Evolutionary conservation across 1,140 invertebrate species (phyloP), one percentile per base, ranked within the genome.

Genomic region (Oscheius sp.): DNA sequence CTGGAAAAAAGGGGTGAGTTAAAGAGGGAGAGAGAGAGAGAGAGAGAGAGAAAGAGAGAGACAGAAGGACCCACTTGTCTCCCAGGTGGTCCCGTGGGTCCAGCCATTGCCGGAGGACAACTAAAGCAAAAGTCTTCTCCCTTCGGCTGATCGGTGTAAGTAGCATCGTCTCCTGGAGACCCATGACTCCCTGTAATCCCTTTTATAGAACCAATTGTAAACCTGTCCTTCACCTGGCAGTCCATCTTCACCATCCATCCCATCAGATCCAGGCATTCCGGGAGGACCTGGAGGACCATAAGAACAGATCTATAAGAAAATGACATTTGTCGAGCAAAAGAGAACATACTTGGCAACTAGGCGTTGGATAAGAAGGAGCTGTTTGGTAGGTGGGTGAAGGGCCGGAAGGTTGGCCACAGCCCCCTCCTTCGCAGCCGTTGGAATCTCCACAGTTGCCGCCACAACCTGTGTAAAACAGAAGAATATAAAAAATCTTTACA

Each of bases 161-260:
- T n/a, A 18, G 45, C 55, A n/a, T 68, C 36, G 15, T 49, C 49
- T 42, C 67, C 67, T 7, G 4, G 49, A 3, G 15, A 35, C 2
- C 67, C 67, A n/a, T 32, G 49, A 31, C 34, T 34, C 15, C 67
- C 67, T 26, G 26, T 55, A n/a, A n/a, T n/a, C n/a, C n/a, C n/a
- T n/a, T n/a, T n/a, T n/a, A n/a, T n/a, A n/a, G n/a, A n/a, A n/a
- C n/a, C n/a, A n/a, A n/a, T n/a, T n/a, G n/a, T n/a, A n/a, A n/a
- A n/a, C n/a, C n/a, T n/a, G n/a, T n/a, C n/a, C n/a, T 34, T 38
- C 28, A 15, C 49, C 67, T 3, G 67, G 49, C 4, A 32, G 67
- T 2, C 67, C 67, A 34, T 68, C 67, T 18, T 68, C 67, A 13
- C 67, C 67, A 20, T 68, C 67, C 7, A 59, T 20, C 10, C 67